Evolutionary conservation across 2,797 vertebrate species (phyloP).

Genomic region (Centropyge bicolor): DNA sequence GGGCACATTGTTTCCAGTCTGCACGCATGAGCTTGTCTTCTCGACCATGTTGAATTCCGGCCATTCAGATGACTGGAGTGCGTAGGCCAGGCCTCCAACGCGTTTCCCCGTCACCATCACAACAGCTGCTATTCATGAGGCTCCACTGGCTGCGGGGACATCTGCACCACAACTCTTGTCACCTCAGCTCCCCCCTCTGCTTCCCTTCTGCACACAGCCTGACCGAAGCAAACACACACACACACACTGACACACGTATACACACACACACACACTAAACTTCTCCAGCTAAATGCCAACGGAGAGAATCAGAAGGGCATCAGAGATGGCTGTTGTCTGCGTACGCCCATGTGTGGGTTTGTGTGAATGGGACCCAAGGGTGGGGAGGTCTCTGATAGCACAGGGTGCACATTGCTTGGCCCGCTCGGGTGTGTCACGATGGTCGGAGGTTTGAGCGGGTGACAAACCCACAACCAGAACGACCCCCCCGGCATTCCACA

Average conservation of each 20-base stretch:
- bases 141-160: conserved; percentile 83
- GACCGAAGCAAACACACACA: conserved; percentile 64
- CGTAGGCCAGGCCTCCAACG: conserved; percentile 93
- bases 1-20: conserved; percentile 89
- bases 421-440: conserved; percentile 74
- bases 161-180: conserved; percentile 87
- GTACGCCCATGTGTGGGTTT: conserved; percentile 81
- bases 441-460: conserved; percentile 59
- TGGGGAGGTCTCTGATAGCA: conserved; percentile 71
- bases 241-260: conserved; percentile 1
- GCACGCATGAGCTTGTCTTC: conserved; percentile 87
- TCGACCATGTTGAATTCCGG: conserved; percentile 90
- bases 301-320: conserved; percentile 79
- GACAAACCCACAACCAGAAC: conserved; percentile 69
- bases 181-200: conserved; percentile 60
- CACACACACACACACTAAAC: conserved; percentile 48
- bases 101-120: conserved; percentile 89
- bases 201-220: conserved; percentile 41
- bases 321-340: conserved; percentile 80
- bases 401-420: conserved; percentile 76
- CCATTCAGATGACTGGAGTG: conserved; percentile 90
- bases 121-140: conserved; percentile 94
- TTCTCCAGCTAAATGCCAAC: conserved; percentile 79
- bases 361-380: conserved; percentile 77
- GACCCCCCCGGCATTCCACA: conserved; percentile 72